Evolutionary conservation across 1,140 invertebrate species (phyloP), one percentile per base, ranked within the genome.

Genomic region (Conopomorpha cramerella): DNA sequence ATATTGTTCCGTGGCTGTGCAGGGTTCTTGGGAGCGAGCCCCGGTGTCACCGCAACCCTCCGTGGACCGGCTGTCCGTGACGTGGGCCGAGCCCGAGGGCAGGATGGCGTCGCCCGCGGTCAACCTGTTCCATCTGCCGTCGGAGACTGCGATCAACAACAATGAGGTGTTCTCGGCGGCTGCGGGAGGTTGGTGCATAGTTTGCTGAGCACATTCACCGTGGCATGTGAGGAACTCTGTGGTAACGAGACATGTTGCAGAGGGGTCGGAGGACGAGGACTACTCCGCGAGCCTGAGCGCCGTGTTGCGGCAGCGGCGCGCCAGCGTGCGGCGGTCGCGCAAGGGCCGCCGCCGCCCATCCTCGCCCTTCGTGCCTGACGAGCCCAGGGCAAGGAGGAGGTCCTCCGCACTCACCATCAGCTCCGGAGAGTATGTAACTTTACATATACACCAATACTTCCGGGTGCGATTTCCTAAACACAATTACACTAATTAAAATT

Each of bases 321-420:
- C 85, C 17, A 89, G 87, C 13, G 80, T 81, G 8, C 76, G 83
- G 30, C 79, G 84, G 19, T 85, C 84, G n/a, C 78, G 82, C 28
- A 74, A 77, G 32, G 82, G 82, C 16, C 74, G 83, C 18, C 64
- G 87, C 34, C 65, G 87, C 30, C 78, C 86, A 7, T 91, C 89
- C 7, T 90, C 89, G 11, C 86, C 89, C 2, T 89, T 91, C 59
- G 74, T 80, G 46, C 65, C 77, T 0, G 84, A 86, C 34, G 64
- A 63, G 51, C 46, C 36, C 45, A 44, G 38, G 23, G 55, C 54
- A 2, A 77, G 90, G 33, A 65, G 90, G 35, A 71, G 88, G 38
- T 91, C 91, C 0, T 92, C 90, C 2, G 88, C 85, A 28, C 89
- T 88, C 49, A 93, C 92, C 8, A 91, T 84, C 13, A 92, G 89